Conservation (phyloP, 2,797 vertebrate genomes). For the Sparidentex hasta region DNA sequence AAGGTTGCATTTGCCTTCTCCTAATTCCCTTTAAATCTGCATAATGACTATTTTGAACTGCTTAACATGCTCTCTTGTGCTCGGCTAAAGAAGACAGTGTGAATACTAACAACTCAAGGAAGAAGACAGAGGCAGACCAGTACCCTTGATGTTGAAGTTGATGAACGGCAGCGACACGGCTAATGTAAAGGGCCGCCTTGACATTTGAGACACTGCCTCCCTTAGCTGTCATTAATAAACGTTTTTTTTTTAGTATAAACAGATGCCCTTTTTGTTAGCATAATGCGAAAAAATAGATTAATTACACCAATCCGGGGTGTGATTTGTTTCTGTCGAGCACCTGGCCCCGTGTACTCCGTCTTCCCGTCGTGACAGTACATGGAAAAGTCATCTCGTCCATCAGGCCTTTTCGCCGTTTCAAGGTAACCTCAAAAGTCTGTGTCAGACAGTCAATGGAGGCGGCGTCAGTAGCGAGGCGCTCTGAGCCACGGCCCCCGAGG, state of each 20-base stretch:
- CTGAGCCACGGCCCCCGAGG: conserved; percentile 65
- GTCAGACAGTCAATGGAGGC: conserved; percentile 55
- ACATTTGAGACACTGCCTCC: conserved; percentile 60
- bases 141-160: conserved; percentile 65
- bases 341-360: conserved; percentile 36
- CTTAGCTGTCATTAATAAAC: conserved; percentile 61
- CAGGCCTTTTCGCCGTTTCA: conserved; percentile 67
- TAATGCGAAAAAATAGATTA: conserved; percentile 64
- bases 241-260: conserved; percentile 69
- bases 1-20: conserved; percentile 57
- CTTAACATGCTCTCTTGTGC: conserved; percentile 56
- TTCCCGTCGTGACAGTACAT: conserved; percentile 52
- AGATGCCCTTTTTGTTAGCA: conserved; percentile 69
- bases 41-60: conserved; percentile 69
- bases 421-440: conserved; percentile 72
- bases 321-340: conserved; percentile 62
- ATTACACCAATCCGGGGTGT: conserved; percentile 43
- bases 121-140: conserved; percentile 40
- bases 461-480: conserved; percentile 48
- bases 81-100: conserved; percentile 53
- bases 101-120: conserved; percentile 62
- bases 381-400: conserved; percentile 73
- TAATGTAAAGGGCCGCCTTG: conserved; percentile 53
- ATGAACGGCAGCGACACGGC: conserved; percentile 56
- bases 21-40: conserved; percentile 66